Evolutionary conservation across 1,140 invertebrate species (phyloP), one percentile per base, ranked within the genome.

Genomic region (Drosophila parabipectinata): DNA sequence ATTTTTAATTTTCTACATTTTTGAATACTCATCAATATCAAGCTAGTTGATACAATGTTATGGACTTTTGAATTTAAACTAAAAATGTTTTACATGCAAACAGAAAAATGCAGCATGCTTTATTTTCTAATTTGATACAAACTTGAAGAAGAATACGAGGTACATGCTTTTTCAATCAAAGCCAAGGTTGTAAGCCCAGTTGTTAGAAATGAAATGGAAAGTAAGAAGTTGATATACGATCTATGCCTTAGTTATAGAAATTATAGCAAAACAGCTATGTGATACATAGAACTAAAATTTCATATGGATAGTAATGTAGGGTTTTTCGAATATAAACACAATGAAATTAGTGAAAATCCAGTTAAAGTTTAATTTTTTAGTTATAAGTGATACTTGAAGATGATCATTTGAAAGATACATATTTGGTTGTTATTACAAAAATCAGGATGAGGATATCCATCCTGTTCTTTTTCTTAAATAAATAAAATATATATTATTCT

Each of bases 1-100:
- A 9, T 37, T 15, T 45, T 55, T 54, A 21, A 7, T 14, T 14
- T 30, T 45, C 12, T 15, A 7, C 9, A 52, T 12, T 24, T 30
- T 68, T 48, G 15, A 69, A 68, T 64, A 64, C 45, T 67, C 60
- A 41, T 64, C 60, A 41, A 24, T 44, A 51, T 51, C 58, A 41
- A 66, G 3, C 8, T 60, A 52, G 45, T 63, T 41, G 47, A 51
- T 50, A 60, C 5, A 15, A 10, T 51, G 62, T 63, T 66, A 66
- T 41, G 4, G 34, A 64, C 30, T 64, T 14, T 50, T 12, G 15
- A 41, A 18, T 21, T 9, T 28, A 24, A 63, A 28, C 45, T 10
- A 53, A 18, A 53, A 53, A 64, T 45, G 18, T 34, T 64, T 34
- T 64, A 15, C 21, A 62, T 41, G 57, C 57, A 66, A 62, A 15